Base-by-base conservation (phyloP, 2,888 invertebrate genomes). In the Pantelozetes paolii region DNA sequence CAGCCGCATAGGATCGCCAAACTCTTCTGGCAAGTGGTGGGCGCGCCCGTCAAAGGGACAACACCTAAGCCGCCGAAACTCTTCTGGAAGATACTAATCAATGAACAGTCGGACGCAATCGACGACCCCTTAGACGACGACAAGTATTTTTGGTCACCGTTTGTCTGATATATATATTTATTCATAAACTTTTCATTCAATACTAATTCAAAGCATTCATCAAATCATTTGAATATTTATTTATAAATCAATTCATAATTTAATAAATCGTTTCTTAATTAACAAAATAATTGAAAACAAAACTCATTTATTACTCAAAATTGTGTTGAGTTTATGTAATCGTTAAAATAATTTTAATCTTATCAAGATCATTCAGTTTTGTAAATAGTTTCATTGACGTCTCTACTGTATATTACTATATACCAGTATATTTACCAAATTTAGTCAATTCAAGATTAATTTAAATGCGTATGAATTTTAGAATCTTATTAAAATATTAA, bases 1-100 rank as follows among this genome's bases (percentile, higher is more conserved):
- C 74, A 76, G 11, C 73, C 75, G 2, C 76, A 77, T 30, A 57
- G 77, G 28, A 42, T 75, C 11, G 75, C 77, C 18, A 67, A 76
- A 20, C 76, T 77, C 42, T 75, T 77, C 26, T 77, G 77, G 77
- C 74, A 77, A 36, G 76, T 77, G 23, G 76, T 77, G 1, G 75
- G 76, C 6, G 75, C 76, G 48, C 76, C 77, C 23, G 15, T 77
- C 13, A 73, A 71, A n/a, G 74, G 76, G 0, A 40, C 72, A 2
- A 75, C 75, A 18, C 76, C 77, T 5, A 42, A 74, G 20, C 76
- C 77, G 0, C 77, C 77, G 11, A 75, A 75, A 62, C 71, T 77
- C 5, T 71, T 76, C 5, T 77, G 77, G 77, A 77, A 75, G 59
- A 74, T 77, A 69, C 67, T 77, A 74, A 73, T 76, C 23, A 75